phyloP scores from a whole-genome alignment of 2,113 vertebrate species.

The Irena cyanogastra region DNA sequence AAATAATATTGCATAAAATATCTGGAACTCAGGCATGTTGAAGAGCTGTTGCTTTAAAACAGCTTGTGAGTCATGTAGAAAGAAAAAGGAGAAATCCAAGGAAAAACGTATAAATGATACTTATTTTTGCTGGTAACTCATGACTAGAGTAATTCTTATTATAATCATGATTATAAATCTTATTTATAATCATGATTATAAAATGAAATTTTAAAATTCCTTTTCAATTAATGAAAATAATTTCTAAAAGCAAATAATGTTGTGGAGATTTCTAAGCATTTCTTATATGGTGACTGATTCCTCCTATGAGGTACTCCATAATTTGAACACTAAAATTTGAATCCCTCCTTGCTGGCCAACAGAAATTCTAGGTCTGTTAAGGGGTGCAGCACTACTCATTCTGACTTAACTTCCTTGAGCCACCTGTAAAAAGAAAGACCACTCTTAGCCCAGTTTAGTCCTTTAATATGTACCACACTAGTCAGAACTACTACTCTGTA shows the following conservation, averaged over 20 bases:
- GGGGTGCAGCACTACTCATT: not conserved
- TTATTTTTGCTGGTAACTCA: not conserved
- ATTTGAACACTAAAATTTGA: not conserved
- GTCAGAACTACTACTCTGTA: not conserved
- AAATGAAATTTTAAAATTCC: not conserved
- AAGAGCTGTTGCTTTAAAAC: not conserved
- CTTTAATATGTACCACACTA: not conserved
- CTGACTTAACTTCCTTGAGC: not conserved
- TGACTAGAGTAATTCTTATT: not conserved
- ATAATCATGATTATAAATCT: not conserved
- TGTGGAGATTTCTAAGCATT: not conserved
- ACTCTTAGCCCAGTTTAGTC: not conserved
- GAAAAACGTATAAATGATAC: not conserved
- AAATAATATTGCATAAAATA: constrained; percentile 21
- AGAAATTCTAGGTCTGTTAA: not conserved
- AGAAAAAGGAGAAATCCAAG: not conserved
- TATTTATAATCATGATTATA: not conserved
- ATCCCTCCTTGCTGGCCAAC: not conserved
- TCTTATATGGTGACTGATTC: not conserved
- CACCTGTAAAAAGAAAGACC: not conserved
- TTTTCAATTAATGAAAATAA: not conserved
- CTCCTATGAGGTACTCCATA: not conserved
- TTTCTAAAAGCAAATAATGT: not conserved
- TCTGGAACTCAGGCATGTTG: constrained; percentile 56
- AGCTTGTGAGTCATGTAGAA: not conserved